Conservation (phyloP, 2,113 vertebrate genomes). For the Suncus etruscus region DNA sequence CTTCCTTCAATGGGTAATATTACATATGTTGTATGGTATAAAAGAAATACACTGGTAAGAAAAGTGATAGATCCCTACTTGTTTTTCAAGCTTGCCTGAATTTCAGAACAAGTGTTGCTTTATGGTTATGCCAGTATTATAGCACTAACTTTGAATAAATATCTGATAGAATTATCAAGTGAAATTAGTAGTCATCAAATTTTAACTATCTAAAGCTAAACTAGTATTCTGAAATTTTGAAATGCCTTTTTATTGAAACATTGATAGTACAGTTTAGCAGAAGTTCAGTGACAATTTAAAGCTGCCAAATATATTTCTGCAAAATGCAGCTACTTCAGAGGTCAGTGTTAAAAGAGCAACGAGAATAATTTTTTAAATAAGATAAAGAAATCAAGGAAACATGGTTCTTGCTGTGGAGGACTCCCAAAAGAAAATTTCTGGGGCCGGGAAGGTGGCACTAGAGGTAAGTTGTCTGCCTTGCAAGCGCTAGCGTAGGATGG, state of each 20-base stretch:
- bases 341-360: background rate
- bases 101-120: background rate
- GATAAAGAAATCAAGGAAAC: conserved; percentile 45
- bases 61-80: background rate
- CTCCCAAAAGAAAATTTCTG: background rate
- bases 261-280: background rate
- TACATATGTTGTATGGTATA: background rate
- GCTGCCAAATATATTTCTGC: background rate
- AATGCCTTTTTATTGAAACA: background rate
- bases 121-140: background rate
- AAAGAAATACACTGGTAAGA: background rate
- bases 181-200: background rate
- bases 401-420: background rate
- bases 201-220: background rate
- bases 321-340: background rate
- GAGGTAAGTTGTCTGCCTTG: no score
- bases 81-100: background rate
- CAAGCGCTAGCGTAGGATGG: no score
- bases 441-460: no score
- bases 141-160: background rate
- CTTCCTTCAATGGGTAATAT: background rate
- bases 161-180: background rate
- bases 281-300: background rate
- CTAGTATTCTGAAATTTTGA: background rate
- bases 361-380: conserved; percentile 46